Conservation (phyloP, 1,140 invertebrate species). For the Drosophila aff. region DNA sequence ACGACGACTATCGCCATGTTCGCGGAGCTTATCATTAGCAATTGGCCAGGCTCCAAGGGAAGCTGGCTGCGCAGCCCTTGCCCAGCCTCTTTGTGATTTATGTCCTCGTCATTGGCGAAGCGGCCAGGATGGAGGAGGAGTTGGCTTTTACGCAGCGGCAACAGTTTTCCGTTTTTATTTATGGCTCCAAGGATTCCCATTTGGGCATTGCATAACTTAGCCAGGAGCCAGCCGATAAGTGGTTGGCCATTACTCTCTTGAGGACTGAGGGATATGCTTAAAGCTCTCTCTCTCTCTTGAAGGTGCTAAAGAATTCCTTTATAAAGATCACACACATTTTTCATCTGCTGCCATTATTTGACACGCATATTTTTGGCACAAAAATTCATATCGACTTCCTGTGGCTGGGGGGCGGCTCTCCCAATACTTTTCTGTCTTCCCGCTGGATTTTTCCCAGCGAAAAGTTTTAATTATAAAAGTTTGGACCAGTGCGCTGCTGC, state of each 20-base stretch:
- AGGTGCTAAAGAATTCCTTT: slow-evolving; percentile 2
- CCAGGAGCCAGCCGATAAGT: slow-evolving; percentile 34
- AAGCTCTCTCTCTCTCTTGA: neutral
- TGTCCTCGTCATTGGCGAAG: slow-evolving; percentile 30
- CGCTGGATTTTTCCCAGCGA: slow-evolving; percentile 49
- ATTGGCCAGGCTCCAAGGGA: slow-evolving; percentile 26
- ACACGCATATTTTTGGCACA: slow-evolving; percentile 29
- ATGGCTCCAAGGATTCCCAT: slow-evolving; percentile 44
- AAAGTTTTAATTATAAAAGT: slow-evolving; percentile 80
- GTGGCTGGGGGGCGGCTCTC: slow-evolving; percentile 3
- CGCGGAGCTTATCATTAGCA: slow-evolving; percentile 40
- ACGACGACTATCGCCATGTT: slow-evolving; percentile 13
- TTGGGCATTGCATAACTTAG: slow-evolving; percentile 47
- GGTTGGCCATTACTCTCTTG: slow-evolving; percentile 22
- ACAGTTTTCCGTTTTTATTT: slow-evolving; percentile 47
- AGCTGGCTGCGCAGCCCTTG: neutral
- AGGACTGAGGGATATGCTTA: slow-evolving; percentile 12
- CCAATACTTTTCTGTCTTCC: slow-evolving; percentile 20
- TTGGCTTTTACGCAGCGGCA: slow-evolving; percentile 46
- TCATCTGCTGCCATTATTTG: slow-evolving; percentile 13
- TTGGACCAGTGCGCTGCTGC: slow-evolving; percentile 40
- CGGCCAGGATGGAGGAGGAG: neutral
- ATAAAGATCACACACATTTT: slow-evolving; percentile 31
- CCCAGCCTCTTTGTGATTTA: slow-evolving; percentile 43
- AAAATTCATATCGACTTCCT: slow-evolving; percentile 56